Evolutionary conservation across 2,113 vertebrate species (phyloP).

Genomic region (Ophthalmolycus amberensis): DNA sequence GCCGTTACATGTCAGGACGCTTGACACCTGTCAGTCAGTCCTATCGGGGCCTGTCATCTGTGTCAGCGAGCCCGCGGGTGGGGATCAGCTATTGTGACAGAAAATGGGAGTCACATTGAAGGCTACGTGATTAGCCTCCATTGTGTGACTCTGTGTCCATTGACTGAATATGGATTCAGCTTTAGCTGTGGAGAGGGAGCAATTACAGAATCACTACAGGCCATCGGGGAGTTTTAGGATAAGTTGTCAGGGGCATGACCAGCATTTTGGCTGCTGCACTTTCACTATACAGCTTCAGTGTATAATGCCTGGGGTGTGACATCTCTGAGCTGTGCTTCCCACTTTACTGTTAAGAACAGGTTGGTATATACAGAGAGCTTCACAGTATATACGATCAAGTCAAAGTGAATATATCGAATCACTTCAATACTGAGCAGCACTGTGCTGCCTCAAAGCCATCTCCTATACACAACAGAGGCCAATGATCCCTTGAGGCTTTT

Average conservation of each 20-base stretch:
- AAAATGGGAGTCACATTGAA: conserved; percentile 56
- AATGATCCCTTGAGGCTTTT: conserved; percentile 25
- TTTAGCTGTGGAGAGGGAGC: conserved; percentile 57
- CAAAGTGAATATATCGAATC: conserved; percentile 12
- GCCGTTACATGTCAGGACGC: conserved; percentile 39
- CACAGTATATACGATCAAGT: conserved; percentile 4
- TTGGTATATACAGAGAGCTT: not conserved
- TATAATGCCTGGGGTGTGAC: not conserved
- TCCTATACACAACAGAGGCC: conserved; percentile 21
- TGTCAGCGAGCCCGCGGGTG: conserved; percentile 48
- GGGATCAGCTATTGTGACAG: conserved; percentile 66
- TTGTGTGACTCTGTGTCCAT: conserved; percentile 62
- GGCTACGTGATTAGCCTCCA: conserved; percentile 49
- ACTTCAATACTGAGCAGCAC: conserved; percentile 16
- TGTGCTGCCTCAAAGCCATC: conserved; percentile 1
- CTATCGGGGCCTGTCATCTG: conserved; percentile 52
- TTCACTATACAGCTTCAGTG: conserved; percentile 16
- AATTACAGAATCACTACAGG: conserved; percentile 69
- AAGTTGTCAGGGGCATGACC: conserved; percentile 21
- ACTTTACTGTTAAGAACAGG: conserved; percentile 6
- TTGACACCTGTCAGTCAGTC: conserved; percentile 69
- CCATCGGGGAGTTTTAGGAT: conserved; percentile 52
- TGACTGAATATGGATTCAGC: conserved; percentile 74
- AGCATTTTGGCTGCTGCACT: conserved; percentile 29
- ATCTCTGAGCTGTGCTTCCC: not conserved